A percentile compares a stretch with the other conserved stretches of the same genome.
phyloP scores from a whole-genome alignment of 2,888 invertebrate genomes.

The Chaitophorus viminalis region DNA sequence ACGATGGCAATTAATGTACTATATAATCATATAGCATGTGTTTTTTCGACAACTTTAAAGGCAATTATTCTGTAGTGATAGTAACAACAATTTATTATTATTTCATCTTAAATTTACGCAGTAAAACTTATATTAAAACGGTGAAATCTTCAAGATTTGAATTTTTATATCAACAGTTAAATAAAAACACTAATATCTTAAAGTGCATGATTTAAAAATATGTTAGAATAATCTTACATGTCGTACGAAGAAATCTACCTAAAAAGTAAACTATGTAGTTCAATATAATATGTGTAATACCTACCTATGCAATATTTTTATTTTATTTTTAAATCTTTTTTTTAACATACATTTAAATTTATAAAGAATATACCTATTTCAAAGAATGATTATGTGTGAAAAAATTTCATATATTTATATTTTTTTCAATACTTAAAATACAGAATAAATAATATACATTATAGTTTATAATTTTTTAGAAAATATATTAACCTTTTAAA shows the following conservation, averaged over 20 bases:
- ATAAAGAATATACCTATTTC: no score
- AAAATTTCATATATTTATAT: no score
- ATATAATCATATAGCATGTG: conserved; percentile 23
- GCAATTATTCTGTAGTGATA: background rate
- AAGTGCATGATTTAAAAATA: background rate
- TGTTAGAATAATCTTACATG: background rate
- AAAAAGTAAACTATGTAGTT: background rate
- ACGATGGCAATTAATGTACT: conserved; percentile 39
- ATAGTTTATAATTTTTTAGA: no score
- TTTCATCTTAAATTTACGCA: background rate
- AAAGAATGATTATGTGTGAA: no score
- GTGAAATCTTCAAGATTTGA: background rate
- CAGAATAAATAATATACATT: no score
- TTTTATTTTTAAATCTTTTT: no score
- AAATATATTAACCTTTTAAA: no score
- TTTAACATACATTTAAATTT: no score
- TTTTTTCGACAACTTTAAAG: conserved; percentile 1
- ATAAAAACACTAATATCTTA: background rate
- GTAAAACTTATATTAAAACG: background rate
- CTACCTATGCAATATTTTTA: no score
- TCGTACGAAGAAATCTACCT: background rate
- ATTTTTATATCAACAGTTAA: background rate
- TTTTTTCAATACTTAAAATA: no score
- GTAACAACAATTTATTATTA: conserved; percentile 26
- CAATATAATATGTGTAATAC: background rate